phyloP scores from a whole-genome alignment of 2,888 invertebrate genomes.

The Drosophila barbarae region DNA sequence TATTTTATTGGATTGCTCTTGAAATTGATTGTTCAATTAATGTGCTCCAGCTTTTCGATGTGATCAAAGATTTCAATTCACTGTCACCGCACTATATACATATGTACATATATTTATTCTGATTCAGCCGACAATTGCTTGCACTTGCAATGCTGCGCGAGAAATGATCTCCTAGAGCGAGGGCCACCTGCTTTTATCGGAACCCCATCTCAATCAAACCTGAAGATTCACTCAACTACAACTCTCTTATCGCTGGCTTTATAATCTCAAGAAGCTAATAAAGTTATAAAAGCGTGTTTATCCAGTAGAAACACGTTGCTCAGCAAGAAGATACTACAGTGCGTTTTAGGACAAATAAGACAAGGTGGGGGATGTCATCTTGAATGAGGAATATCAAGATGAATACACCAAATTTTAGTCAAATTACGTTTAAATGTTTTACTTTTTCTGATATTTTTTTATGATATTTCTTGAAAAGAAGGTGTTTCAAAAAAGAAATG shows the following conservation, averaged over 20 bases:
- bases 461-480: too few species aligned
- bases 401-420: neutral
- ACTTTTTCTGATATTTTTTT: too few species aligned
- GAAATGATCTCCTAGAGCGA: slow-evolving; percentile 26
- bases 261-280: slow-evolving; percentile 33
- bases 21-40: slow-evolving; percentile 37
- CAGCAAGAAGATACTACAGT: slow-evolving; percentile 12
- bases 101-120: neutral
- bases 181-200: slow-evolving; percentile 34
- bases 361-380: neutral
- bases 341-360: slow-evolving; percentile 11
- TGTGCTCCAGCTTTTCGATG: slow-evolving; percentile 11
- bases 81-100: neutral
- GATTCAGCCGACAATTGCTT: slow-evolving; percentile 22
- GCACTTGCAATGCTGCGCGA: slow-evolving; percentile 20
- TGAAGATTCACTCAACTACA: slow-evolving; percentile 30
- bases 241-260: slow-evolving; percentile 36
- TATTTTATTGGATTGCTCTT: slow-evolving; percentile 28
- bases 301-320: slow-evolving; percentile 21
- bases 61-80: slow-evolving; percentile 13
- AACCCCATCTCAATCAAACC: slow-evolving; percentile 8
- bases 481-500: too few species aligned
- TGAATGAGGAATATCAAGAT: neutral
- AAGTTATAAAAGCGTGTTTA: slow-evolving; percentile 25
- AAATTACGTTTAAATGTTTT: neutral